Conservation (phyloP, 2,888 invertebrate species). For the Cosmopolites sordidus region DNA sequence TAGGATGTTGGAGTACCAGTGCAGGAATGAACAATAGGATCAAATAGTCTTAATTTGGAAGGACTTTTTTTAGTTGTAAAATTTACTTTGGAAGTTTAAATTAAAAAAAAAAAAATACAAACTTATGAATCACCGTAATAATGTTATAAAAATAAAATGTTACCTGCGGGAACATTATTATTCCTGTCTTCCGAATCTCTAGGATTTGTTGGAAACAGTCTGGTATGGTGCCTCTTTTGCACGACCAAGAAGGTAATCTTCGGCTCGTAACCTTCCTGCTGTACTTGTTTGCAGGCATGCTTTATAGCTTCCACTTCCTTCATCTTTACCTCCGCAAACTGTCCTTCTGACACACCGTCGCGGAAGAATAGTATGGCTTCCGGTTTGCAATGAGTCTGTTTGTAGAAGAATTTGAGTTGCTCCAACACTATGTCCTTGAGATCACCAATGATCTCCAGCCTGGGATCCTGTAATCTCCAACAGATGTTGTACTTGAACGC, state of each 20-base stretch:
- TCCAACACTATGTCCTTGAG: slow-evolving; percentile 55
- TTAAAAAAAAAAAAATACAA: too few relatives aligned
- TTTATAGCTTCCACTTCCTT: slow-evolving; percentile 63
- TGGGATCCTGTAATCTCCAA: slow-evolving; percentile 70
- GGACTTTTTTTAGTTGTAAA: too few relatives aligned
- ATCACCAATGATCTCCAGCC: slow-evolving; percentile 70
- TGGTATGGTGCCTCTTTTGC: slow-evolving; percentile 94
- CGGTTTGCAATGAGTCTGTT: slow-evolving; percentile 53
- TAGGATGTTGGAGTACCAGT: too few relatives aligned
- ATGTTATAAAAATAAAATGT: too few relatives aligned
- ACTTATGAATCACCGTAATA: too few relatives aligned
- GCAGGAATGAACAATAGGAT: too few relatives aligned
- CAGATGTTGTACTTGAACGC: slow-evolving; percentile 72
- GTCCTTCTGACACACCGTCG: slow-evolving; percentile 86
- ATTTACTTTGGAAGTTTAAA: too few relatives aligned
- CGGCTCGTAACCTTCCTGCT: slow-evolving; percentile 60
- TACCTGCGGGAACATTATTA: slow-evolving; percentile 57
- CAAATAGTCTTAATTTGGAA: too few relatives aligned
- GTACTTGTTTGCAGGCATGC: slow-evolving; percentile 58
- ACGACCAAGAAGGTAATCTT: slow-evolving; percentile 88
- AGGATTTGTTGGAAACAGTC: slow-evolving; percentile 53
- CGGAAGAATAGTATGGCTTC: slow-evolving; percentile 70
- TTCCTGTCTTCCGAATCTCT: slow-evolving; percentile 55
- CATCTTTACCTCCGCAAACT: slow-evolving; percentile 66
- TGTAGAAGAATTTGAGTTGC: slow-evolving; percentile 60